Evolutionary conservation across 1,140 invertebrate species (phyloP).

Genomic region (Cotesia typhae): DNA sequence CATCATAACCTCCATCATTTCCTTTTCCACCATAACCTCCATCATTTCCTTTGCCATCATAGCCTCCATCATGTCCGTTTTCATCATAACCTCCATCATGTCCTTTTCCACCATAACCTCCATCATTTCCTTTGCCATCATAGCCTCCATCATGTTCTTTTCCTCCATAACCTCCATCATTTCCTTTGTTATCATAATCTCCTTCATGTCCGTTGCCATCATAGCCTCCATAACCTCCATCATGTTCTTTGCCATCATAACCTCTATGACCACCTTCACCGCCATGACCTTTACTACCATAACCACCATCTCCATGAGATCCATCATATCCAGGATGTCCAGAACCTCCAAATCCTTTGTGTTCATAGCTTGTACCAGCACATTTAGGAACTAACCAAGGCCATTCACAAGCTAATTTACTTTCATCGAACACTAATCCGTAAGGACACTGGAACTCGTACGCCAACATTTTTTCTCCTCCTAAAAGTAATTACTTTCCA

Average conservation of each 20-base stretch:
- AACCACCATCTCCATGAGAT: constrained; percentile 24
- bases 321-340: constrained; percentile 10
- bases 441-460: constrained; percentile 88
- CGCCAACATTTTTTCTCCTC: constrained; percentile 67
- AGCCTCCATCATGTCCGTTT: not conserved
- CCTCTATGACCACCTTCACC: constrained; percentile 19
- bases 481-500: constrained; percentile 40
- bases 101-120: not conserved
- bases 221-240: constrained; percentile 29
- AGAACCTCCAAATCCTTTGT: constrained; percentile 19
- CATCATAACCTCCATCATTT: constrained; percentile 5
- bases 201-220: constrained; percentile 13
- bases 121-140: not conserved
- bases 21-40: not conserved
- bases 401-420: constrained; percentile 80
- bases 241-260: constrained; percentile 20
- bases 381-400: constrained; percentile 80
- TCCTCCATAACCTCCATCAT: constrained; percentile 3
- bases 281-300: constrained; percentile 12
- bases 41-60: too few relatives aligned
- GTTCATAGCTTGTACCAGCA: constrained; percentile 51
- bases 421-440: constrained; percentile 81
- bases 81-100: not conserved
- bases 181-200: not conserved
- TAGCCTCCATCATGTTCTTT: not conserved